Conservation (phyloP, 2,888 invertebrate species). For the Hydraecia micacea region DNA sequence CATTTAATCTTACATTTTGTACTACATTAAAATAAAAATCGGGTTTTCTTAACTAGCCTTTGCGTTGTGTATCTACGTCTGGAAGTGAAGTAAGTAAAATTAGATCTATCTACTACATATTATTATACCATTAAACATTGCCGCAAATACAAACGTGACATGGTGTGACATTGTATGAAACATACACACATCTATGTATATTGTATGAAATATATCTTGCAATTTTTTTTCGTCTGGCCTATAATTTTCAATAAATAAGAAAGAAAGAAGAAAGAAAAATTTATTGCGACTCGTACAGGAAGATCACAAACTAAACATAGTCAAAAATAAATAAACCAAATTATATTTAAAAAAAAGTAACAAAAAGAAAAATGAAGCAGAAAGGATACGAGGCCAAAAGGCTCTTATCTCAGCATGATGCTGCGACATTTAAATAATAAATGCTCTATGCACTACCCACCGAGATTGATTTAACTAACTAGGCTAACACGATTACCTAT, state of each 20-base stretch:
- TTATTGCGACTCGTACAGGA: too few relatives aligned
- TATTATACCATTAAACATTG: background rate
- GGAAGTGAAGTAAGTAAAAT: constrained; percentile 20
- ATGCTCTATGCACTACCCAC: background rate
- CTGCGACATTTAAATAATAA: background rate
- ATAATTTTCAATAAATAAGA: background rate
- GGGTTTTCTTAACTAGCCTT: constrained; percentile 55
- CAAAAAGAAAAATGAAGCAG: too few relatives aligned
- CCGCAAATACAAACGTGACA: background rate
- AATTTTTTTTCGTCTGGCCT: background rate
- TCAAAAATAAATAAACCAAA: too few relatives aligned
- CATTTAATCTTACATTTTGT: constrained; percentile 86
- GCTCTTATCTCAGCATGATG: too few relatives aligned
- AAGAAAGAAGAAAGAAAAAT: too few relatives aligned
- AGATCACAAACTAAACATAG: too few relatives aligned
- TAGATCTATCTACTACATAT: background rate
- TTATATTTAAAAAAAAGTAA: too few relatives aligned
- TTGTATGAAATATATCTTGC: background rate
- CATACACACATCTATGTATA: background rate
- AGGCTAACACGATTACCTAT: background rate
- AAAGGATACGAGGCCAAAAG: too few relatives aligned
- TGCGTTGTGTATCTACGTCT: constrained; percentile 1
- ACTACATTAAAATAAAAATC: constrained; percentile 78
- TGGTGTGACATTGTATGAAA: background rate
- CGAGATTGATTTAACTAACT: background rate